Evolutionary conservation across 2,797 vertebrate genomes (phyloP).

Genomic region (Propithecus perrieri): DNA sequence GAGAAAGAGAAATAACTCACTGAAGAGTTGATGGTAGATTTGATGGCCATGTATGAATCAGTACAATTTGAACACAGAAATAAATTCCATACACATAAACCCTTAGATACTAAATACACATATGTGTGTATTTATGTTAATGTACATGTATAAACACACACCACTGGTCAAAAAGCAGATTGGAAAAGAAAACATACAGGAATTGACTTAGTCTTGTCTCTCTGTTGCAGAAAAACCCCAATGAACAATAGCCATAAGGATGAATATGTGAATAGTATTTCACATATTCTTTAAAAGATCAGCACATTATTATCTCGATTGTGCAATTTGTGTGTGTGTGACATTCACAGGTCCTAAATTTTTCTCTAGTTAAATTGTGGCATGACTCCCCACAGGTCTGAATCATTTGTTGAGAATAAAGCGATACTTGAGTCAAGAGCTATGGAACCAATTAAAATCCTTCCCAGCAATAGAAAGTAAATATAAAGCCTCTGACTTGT

Average conservation of each 20-base stretch:
- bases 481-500: conserved; percentile 33
- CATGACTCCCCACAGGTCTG: neutral
- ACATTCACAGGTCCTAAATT: neutral
- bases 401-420: conserved; percentile 25
- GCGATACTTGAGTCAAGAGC: neutral
- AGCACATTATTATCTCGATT: neutral
- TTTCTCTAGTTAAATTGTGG: neutral
- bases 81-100: neutral
- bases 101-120: neutral
- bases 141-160: neutral
- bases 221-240: neutral
- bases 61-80: neutral
- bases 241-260: neutral
- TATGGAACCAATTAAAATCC: conserved; percentile 42
- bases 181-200: neutral
- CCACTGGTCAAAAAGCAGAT: neutral
- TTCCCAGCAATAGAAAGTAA: neutral
- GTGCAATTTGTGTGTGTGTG: neutral
- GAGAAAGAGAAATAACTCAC: neutral
- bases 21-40: neutral
- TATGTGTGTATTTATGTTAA: neutral
- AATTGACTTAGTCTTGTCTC: neutral
- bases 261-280: neutral
- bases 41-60: neutral
- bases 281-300: neutral